Evolutionary conservation across 2,797 vertebrate genomes (phyloP).

Genomic region (Siniperca undulata): DNA sequence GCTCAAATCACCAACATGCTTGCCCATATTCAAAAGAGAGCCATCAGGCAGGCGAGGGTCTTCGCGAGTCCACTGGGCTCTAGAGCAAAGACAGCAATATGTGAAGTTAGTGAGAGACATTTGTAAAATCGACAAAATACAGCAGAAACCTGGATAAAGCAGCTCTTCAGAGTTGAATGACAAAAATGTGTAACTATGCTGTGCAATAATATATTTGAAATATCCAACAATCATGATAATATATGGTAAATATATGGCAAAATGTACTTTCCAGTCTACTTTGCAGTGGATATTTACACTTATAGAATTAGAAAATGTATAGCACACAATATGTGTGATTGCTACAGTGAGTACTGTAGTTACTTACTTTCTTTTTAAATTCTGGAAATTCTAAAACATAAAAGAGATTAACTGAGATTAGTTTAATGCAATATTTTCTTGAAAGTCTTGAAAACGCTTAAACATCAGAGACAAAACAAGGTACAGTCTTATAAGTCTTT

Average conservation of each 20-base stretch:
- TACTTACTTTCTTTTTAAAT: constrained; percentile 82
- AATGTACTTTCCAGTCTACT: not conserved
- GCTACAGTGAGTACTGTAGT: not conserved
- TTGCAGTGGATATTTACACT: not conserved
- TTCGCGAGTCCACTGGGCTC: constrained; percentile 77
- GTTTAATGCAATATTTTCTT: not conserved
- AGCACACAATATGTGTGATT: not conserved
- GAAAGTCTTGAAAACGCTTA: not conserved
- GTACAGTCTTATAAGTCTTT: not conserved
- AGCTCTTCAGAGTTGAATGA: not conserved
- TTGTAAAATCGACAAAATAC: not conserved
- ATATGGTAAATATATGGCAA: not conserved
- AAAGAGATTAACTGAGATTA: constrained; percentile 22
- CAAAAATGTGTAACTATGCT: not conserved
- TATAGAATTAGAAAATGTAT: not conserved
- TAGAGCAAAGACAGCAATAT: constrained; percentile 49
- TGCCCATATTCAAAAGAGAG: constrained; percentile 78
- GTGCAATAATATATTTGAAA: not conserved
- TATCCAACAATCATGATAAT: not conserved
- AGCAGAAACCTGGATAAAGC: constrained; percentile 4
- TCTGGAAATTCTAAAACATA: constrained; percentile 81
- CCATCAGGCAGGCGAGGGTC: constrained; percentile 61
- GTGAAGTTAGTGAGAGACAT: constrained; percentile 12
- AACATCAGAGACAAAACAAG: not conserved
- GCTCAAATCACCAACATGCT: constrained; percentile 81